Evolutionary conservation across 92 coral and sea anemone species (phyloP).

Genomic region (Paramuricea clavata): DNA sequence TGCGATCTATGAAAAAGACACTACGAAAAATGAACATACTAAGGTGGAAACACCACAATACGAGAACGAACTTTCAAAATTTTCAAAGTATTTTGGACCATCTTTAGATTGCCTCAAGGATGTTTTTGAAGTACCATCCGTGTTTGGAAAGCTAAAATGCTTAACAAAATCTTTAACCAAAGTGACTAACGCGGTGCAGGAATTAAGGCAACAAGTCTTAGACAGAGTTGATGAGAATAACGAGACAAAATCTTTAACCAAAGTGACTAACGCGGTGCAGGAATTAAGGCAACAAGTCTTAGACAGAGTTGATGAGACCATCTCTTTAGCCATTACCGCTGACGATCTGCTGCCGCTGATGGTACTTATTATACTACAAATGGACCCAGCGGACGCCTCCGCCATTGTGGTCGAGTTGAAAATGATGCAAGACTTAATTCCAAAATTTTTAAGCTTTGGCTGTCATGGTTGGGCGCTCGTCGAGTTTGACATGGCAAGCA

Average conservation of each 20-base stretch:
- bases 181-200: constrained; percentile 85
- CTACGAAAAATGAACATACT: not conserved
- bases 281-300: constrained; percentile 78
- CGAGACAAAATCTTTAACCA: constrained; percentile 81
- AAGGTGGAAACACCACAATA: not conserved
- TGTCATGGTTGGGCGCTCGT: constrained; percentile 98
- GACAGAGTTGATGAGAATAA: constrained; percentile 65
- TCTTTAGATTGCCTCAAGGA: constrained; percentile 85
- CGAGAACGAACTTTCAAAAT: constrained; percentile 68
- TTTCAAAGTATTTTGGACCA: constrained; percentile 95
- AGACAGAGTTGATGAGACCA: constrained; percentile 51
- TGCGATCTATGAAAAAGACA: not conserved
- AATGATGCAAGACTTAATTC: constrained; percentile 88
- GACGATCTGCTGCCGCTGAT: constrained; percentile 93
- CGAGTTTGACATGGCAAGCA: constrained; percentile 89
- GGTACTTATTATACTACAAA: constrained; percentile 90
- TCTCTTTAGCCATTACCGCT: constrained; percentile 89
- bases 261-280: constrained; percentile 84
- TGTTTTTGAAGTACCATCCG: constrained; percentile 79
- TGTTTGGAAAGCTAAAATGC: constrained; percentile 85
- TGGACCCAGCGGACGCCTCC: constrained; percentile 95
- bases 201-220: constrained; percentile 75
- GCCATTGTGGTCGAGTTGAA: constrained; percentile 86
- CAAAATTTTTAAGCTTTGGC: constrained; percentile 84
- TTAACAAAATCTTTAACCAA: constrained; percentile 86